Evolutionary conservation across 2,797 vertebrate genomes (phyloP), one percentile per base, ranked within the genome.

Genomic region (Cyclopterus lumpus): DNA sequence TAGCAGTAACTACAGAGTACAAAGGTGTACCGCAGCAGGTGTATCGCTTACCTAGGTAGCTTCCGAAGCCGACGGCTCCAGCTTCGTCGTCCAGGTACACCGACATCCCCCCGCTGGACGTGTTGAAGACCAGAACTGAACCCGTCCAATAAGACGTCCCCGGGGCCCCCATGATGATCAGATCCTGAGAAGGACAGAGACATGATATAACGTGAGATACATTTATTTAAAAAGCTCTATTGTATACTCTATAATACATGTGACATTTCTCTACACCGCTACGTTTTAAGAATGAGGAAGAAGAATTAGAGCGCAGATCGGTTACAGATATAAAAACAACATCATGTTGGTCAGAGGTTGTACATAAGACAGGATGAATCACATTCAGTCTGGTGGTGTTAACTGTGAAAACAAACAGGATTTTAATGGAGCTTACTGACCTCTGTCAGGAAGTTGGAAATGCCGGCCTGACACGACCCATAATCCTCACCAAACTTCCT

Each of bases 121-220:
- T 95, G 78, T 97, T 97, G 67, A 93, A 96, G 3, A 98, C 96
- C 89, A 99, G 93, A 74, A 99, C 87, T 26, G 98, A 97, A 26
- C 98, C 98, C 1, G 96, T 97, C 98, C 98, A 99, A 67, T 97
- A 98, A 59, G 86, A 95, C 0, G 97, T 96, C 84, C 98, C 98
- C 0, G 98, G 98, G 26, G 97, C 97, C 70, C 98, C 98, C 95
- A 99, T 96, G 84, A 99, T 95, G 85, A 99, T 96, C 90, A 98
- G 94, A 84, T 98, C 96, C 98, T 99, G 78, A 54, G 15, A 72
- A 5, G 57, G 0, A 65, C 2, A 20, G 0, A 44, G 22, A 1
- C 12, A n/a, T 42, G 15, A 70, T 30, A 12, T 5, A 42, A 55
- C 61, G 4, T 26, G 16, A 46, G 30, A 1, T n/a, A 28, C 0